Evolutionary conservation across 2,888 invertebrate species (phyloP), one percentile per base, ranked within the genome.

Genomic region (Sphaeridia pumilis): DNA sequence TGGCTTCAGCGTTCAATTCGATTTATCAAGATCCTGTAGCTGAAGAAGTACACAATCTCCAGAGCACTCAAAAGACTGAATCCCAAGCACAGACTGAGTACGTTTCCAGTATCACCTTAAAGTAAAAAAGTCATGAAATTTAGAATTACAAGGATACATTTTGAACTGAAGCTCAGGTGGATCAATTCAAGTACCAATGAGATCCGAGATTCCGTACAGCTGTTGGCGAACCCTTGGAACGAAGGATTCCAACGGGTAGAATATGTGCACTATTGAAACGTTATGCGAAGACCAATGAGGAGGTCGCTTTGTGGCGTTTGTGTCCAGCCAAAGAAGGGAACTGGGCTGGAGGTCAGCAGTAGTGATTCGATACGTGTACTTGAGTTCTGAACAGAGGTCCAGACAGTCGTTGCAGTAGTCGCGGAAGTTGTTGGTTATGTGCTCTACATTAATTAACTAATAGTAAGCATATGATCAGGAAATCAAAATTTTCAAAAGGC

Each of bases 101-200:
- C 38, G 17, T 38, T 38, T 17, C 12, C 38, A 5, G 38, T 38
- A 38, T 38, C 38, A 38, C 38, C 38, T 38, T 17, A 38, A 38
- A 31, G 10, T 10, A 10, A 31, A 38, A 38, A 38, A 31, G 10
- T 10, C 14, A 31, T 31, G 31, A 14, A 10, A 31, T 7, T 31
- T 31, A 10, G 31, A 31, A 31, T 31, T 31, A 31, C 31, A 10
- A 10, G 31, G 14, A 31, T 31, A 14, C 7, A 14, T 7, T 31
- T 31, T 31, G 7, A 10, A 31, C 14, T 10, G 10, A 31, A 31
- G 31, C 10, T 31, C 7, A 10, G 14, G 31, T 10, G 31, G 7
- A 31, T 31, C 7, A 31, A 7, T 31, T 31, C 31, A 31, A 31
- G 31, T 14, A 38, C 38, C 38, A 17, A 38, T 38, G 7, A 38